A percentile compares a stretch with the other conserved stretches of the same genome.
Conservation (phyloP, 2,113 vertebrate genomes). For the Pantherophis guttatus region DNA sequence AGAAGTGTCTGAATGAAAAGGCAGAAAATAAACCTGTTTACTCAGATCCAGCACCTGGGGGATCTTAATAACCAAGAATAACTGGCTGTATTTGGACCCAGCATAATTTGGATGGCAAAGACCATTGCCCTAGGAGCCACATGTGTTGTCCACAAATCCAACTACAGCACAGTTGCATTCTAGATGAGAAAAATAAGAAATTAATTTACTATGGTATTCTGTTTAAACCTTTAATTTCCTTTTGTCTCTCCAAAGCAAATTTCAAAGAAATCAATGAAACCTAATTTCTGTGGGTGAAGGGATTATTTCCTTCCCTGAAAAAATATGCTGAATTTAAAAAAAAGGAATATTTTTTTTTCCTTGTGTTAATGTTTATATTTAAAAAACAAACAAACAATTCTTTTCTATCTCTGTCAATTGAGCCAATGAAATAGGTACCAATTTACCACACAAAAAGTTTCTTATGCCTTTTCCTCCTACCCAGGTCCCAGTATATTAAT, state of each 20-base stretch:
- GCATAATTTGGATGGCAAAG: constrained; percentile 62
- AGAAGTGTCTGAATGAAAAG: neutral
- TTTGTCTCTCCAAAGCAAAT: neutral
- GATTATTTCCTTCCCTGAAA: neutral
- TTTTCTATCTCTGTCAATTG: neutral
- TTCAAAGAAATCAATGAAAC: neutral
- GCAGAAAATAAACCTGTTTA: constrained; percentile 3
- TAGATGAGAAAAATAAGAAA: constrained; percentile 29
- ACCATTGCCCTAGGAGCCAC: constrained; percentile 67
- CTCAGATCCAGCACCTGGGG: constrained; percentile 75
- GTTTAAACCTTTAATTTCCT: neutral
- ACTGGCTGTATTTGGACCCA: constrained; percentile 69
- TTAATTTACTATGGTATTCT: neutral
- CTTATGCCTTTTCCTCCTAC: neutral
- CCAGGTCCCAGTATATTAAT: neutral
- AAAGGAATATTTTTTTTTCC: neutral
- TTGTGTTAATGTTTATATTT: neutral
- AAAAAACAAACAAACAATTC: neutral
- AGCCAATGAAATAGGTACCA: neutral
- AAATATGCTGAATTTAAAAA: neutral
- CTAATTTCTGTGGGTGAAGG: neutral
- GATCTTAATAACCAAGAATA: constrained; percentile 72
- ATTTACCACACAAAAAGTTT: neutral
- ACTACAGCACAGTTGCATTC: constrained; percentile 69
- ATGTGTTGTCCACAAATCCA: constrained; percentile 66